These are phyloP conservation scores for Globicephala melas DNA, from an alignment of 2,113 vertebrate genomes.

Conservation along the genomic window DNA sequence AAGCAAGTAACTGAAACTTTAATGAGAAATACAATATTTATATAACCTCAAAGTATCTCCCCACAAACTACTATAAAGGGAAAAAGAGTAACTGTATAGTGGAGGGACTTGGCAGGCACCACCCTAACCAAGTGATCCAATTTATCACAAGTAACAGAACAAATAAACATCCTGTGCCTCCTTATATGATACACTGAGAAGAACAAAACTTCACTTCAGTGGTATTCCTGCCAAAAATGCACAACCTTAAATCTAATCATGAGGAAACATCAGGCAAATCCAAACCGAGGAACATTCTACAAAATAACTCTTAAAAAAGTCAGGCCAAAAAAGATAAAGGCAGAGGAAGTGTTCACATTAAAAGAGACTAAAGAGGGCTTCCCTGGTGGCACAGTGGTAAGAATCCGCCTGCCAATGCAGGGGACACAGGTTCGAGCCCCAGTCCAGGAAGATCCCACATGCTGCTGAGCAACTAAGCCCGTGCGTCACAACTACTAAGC, in stretches of 20 bases:
- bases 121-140: background rate
- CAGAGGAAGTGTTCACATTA: background rate
- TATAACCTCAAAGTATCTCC: background rate
- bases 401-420: too few relatives aligned
- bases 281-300: background rate
- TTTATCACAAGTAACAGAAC: background rate
- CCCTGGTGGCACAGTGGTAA: too few relatives aligned
- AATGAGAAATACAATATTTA: slow-evolving; percentile 2
- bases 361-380: background rate
- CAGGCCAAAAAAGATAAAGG: background rate
- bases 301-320: slow-evolving; percentile 11
- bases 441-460: too few relatives aligned
- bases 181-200: background rate
- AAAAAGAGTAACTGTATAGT: background rate
- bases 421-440: too few relatives aligned
- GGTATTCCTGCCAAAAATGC: background rate
- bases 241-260: background rate
- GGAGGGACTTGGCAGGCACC: background rate
- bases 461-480: too few relatives aligned
- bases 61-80: background rate
- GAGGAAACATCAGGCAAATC: background rate
- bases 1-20: background rate
- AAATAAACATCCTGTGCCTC: background rate
- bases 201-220: background rate
- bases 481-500: too few relatives aligned